Evolutionary conservation across 2,888 invertebrate genomes (phyloP).

Genomic region (Hirtodrosophila alboralis): DNA sequence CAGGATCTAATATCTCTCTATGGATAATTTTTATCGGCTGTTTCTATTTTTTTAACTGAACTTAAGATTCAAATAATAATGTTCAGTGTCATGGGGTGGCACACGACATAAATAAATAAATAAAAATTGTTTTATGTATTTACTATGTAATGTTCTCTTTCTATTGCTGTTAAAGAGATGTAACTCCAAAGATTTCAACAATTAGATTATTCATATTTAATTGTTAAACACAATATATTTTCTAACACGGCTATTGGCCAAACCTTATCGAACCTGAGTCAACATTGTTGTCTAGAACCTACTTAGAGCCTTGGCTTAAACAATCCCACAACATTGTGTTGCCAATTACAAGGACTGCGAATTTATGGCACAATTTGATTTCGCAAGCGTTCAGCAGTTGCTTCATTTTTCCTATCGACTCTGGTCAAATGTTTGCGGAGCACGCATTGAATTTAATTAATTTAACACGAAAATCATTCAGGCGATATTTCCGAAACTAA

Average conservation of each 20-base stretch:
- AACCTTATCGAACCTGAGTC: background rate
- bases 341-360: conserved; percentile 53
- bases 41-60: no score
- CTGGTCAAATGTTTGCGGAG: conserved; percentile 62
- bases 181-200: no score
- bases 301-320: conserved; percentile 2
- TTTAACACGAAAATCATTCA: conserved; percentile 78
- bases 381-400: conserved; percentile 35
- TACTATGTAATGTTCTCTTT: no score
- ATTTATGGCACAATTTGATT: conserved; percentile 70
- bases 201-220: no score
- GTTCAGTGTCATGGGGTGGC: no score
- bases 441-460: conserved; percentile 76
- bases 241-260: background rate
- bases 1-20: no score
- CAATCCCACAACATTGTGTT: conserved; percentile 22
- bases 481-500: conserved; percentile 69
- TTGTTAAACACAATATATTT: background rate
- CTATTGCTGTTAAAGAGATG: no score
- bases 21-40: no score
- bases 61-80: no score
- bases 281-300: conserved; percentile 6
- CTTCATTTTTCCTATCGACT: conserved; percentile 48
- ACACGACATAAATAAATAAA: no score
- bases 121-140: no score